Base-by-base conservation (phyloP, 2,888 invertebrate species). In the Andricus quercusramuli region DNA sequence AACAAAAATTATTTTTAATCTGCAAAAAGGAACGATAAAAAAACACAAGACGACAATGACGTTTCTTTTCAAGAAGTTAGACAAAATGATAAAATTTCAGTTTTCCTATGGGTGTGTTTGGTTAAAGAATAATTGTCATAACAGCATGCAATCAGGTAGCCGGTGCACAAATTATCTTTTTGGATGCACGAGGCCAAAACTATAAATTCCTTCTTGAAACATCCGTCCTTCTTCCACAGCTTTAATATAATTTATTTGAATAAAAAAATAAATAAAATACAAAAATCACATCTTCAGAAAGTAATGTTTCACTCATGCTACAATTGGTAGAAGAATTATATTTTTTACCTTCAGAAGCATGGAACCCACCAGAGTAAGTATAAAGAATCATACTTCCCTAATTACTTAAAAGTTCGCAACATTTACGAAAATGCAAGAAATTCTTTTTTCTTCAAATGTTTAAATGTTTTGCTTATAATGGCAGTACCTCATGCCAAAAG, bases 1-100 rank as follows among this genome's bases (percentile, higher is more conserved):
- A 86, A 83, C 88, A 90, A 84, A 90, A 90, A 89, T 86, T 81
- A 88, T 88, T 89, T 81, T 83, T 78, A 84, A 85, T 85, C 84
- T 84, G 85, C 47, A 85, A 85, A 83, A 83, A 85, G 77, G 78
- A 83, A 87, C 83, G 85, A 86, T 86, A 81, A 86, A 84, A 86
- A 76, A 84, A 82, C 83, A 86, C 82, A 85, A 83, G 81, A 82
- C 83, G 82, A 83, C 81, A 84, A 84, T 84, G n/a, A 85, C 77
- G 17, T 15, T 68, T 68, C 17, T 37, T 44, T 15, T 6, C 15
- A 3, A 25, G 1, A 25, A 25, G 29, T 15, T 62, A 15, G 15
- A 13, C 62, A 25, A 62, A 62, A 62, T 62, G 15, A 62, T 25
- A 13, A 62, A 25, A 62, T 62, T n/a, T 9, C 3, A 25, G 15